These are phyloP conservation scores for Synanthedon myopaeformis DNA, from an alignment of 2,888 invertebrate species.

Conservation along the genomic window DNA sequence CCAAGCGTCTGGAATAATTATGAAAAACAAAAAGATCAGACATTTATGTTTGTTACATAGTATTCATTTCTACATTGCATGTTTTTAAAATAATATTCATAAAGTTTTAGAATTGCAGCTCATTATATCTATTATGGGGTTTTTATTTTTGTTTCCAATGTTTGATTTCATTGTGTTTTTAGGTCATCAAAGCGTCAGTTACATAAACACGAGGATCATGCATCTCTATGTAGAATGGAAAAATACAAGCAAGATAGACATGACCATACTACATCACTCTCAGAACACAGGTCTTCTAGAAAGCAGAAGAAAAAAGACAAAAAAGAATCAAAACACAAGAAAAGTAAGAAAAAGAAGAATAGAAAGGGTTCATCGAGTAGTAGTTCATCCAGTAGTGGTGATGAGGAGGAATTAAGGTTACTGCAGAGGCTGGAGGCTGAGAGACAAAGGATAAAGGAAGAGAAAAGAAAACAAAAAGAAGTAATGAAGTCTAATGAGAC, in stretches of 20 bases:
- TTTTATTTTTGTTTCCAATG: not conserved
- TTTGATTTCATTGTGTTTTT: not conserved
- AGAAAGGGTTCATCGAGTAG: constrained; percentile 28
- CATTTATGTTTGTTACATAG: too few relatives aligned
- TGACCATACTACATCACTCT: constrained; percentile 15
- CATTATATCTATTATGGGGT: not conserved
- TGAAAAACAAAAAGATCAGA: too few relatives aligned
- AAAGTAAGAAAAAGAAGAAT: constrained; percentile 40
- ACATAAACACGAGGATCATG: constrained; percentile 21
- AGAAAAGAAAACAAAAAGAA: constrained; percentile 78
- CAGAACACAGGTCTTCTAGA: constrained; percentile 29
- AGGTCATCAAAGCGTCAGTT: constrained; percentile 46
- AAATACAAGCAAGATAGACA: constrained; percentile 18
- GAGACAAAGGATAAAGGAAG: constrained; percentile 73
- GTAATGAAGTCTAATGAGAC: constrained; percentile 90
- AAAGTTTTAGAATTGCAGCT: too few relatives aligned
- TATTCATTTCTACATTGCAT: too few relatives aligned
- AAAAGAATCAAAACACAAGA: constrained; percentile 21
- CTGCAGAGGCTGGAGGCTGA: constrained; percentile 81
- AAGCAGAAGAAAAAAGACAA: constrained; percentile 20
- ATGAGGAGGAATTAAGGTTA: constrained; percentile 72
- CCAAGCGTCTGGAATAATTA: too few relatives aligned
- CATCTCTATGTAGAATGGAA: constrained; percentile 28
- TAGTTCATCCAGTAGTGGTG: constrained; percentile 46
- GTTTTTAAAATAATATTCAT: too few relatives aligned